Base-by-base conservation (phyloP, 2,888 invertebrate species). In the Acanthosepion lycidas region DNA sequence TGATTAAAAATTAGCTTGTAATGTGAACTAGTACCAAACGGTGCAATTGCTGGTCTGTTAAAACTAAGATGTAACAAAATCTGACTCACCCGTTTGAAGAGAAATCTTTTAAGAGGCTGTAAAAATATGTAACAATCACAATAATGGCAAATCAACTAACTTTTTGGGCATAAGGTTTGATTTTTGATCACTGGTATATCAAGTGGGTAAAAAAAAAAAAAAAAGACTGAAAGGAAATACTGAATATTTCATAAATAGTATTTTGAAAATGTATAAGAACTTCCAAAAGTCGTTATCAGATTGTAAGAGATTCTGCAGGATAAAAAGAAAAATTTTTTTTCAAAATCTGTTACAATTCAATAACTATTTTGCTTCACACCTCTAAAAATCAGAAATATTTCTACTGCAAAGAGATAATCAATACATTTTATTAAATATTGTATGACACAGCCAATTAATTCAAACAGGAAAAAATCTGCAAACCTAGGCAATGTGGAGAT, bases 81-180 rank as follows among this genome's bases (percentile, higher is more conserved):
- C 49, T 53, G 53, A 93, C 93, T 93, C 53, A 93, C 93, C 93
- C 93, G 28, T 93, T 93, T 93, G 93, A 93, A n/a, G 51, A 51
- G 15, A 20, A 93, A 28, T 93, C 51, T 93, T 93, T 51, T 93
- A 93, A 53, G 28, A 51, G 49, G 93, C 93, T 93, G 93, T 53
- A 93, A 93, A 93, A 93, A 93, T 93, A 93, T n/a, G 93, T 48
- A 93, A 93, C n/a, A 49, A 93, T 93, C 49, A 53, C 93, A 93
- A 93, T 53, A 93, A 93, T n/a, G 4, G 53, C 0, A 51, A 48
- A 42, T 53, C 12, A 6, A 48, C 33, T 48, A 48, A 91, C 91
- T 49, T 48, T 92, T 23, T 0, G 48, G 49, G 48, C 48, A 92
- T 49, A 26, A 51, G 78, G 18, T 64, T 78, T 78, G 78, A 78